A percentile compares a stretch with the other conserved stretches of the same genome.
These are phyloP conservation scores for Dicrostonyx torquatus DNA, from an alignment of 2,797 vertebrate genomes.

Conservation along the genomic window DNA sequence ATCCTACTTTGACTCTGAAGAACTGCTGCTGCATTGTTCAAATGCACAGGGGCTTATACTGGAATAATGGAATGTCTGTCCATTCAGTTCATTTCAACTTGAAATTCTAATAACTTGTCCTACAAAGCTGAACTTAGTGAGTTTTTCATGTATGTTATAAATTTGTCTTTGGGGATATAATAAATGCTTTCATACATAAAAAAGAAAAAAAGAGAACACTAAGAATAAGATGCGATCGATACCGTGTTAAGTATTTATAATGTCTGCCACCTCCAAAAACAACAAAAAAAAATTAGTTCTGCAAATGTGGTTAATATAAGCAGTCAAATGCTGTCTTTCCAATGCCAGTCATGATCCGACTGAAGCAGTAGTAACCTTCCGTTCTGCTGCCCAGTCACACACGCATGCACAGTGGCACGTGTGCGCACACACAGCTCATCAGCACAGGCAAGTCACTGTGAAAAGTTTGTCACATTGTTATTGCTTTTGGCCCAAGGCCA, in stretches of 20 bases:
- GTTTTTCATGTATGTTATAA: slow-evolving; percentile 68
- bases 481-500: slow-evolving; percentile 23
- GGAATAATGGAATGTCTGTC: slow-evolving; percentile 61
- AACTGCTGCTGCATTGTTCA: slow-evolving; percentile 22
- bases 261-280: not conserved
- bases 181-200: slow-evolving; percentile 73
- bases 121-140: slow-evolving; percentile 69
- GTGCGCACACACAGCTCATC: not conserved
- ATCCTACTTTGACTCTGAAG: slow-evolving; percentile 90
- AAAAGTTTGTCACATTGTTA: not conserved
- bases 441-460: not conserved
- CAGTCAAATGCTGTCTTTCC: not conserved
- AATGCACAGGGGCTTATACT: slow-evolving; percentile 22
- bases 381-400: not conserved
- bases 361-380: not conserved
- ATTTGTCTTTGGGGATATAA: slow-evolving; percentile 74
- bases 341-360: not conserved
- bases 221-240: not conserved
- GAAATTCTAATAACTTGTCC: slow-evolving; percentile 48
- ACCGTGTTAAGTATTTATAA: not conserved
- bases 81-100: slow-evolving; percentile 67
- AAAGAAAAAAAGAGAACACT: not conserved
- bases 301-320: not conserved
- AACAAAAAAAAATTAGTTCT: not conserved
- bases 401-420: fast-evolving